These are phyloP conservation scores for Neria commutata DNA, from an alignment of 2,888 invertebrate species.

Conservation along the genomic window DNA sequence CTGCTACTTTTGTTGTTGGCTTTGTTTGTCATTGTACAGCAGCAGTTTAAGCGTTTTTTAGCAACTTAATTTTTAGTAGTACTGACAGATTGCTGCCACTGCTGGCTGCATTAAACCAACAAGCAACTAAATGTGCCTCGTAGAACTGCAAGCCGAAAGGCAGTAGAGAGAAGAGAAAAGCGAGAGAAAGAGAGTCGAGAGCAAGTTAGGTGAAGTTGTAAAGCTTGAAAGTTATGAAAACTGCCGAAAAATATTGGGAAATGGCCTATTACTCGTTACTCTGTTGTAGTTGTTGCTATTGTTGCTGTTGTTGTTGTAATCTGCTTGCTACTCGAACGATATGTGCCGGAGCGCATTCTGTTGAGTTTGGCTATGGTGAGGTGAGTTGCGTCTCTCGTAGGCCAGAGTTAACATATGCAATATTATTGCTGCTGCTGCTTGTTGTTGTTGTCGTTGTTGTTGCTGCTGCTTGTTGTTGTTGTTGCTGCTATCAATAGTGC, in stretches of 20 bases:
- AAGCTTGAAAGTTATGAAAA: too few species aligned
- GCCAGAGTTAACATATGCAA: too few species aligned
- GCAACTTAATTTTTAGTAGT: too few species aligned
- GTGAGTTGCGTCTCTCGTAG: neutral
- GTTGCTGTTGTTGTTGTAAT: conserved; percentile 1
- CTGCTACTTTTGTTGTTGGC: conserved; percentile 38
- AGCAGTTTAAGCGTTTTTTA: too few species aligned
- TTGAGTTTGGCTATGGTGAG: neutral
- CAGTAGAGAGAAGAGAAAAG: conserved; percentile 4
- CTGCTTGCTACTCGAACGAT: conserved; percentile 6
- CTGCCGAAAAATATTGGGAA: too few species aligned
- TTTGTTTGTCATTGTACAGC: too few species aligned
- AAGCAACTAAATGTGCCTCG: too few species aligned
- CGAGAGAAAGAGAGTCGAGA: neutral
- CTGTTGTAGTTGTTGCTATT: conserved; percentile 3
- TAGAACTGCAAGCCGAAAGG: too few species aligned
- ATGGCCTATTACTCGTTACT: neutral
- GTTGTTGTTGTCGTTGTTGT: neutral
- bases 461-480: conserved; percentile 5
- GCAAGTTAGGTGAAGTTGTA: neutral
- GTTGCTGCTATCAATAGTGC: conserved; percentile 4
- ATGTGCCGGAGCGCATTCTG: neutral
- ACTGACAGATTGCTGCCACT: too few species aligned
- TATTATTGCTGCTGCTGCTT: too few species aligned
- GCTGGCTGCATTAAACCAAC: too few species aligned